Evolutionary conservation across 2,113 vertebrate species (phyloP), one percentile per base, ranked within the genome.

Genomic region (Trinectes maculatus): DNA sequence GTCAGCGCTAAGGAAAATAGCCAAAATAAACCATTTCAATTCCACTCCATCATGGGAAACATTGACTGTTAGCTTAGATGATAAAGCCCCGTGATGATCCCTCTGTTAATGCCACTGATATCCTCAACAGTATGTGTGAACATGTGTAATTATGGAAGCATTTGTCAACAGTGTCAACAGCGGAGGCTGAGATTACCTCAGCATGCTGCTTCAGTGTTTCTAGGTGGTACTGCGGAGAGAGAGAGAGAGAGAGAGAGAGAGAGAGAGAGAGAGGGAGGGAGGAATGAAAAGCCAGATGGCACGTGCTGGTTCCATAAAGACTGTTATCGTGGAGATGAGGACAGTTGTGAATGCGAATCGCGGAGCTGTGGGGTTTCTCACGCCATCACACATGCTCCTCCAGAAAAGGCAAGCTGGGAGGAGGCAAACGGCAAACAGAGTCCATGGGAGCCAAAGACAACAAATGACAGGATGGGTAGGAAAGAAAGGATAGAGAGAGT

Each of bases 161-260:
- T 61, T 77, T 59, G 34, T 56, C 74, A 62, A 74, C 33, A 8
- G 46, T 64, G 51, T 80, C 71, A 48, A 31, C 7, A 55, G 55
- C 47, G 42, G 68, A 68, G 76, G 80, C 80, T 40, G 36, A 56
- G 80, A 89, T 92, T 88, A 87, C 79, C 80, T 75, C 85, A 86
- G 87, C 80, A 71, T 83, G 87, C 65, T 73, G 78, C 71, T 75
- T 59, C 26, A 19, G 73, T 77, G 79, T 70, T 84, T 83, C 58
- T 34, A 73, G 63, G 62, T 65, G 71, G 63, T 53, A 54, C 80
- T 82, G 82, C 82, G 80, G 29, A 71, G 39, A 53, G 4, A 40
- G n/a, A 43, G n/a, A n/a, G n/a, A n/a, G n/a, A n/a, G n/a, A n/a
- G n/a, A n/a, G n/a, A n/a, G n/a, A n/a, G 44, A 25, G 43, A 65